Evolutionary conservation across 2,113 vertebrate species (phyloP), one percentile per base, ranked within the genome.

Genomic region (Pycnonotus jocosus): DNA sequence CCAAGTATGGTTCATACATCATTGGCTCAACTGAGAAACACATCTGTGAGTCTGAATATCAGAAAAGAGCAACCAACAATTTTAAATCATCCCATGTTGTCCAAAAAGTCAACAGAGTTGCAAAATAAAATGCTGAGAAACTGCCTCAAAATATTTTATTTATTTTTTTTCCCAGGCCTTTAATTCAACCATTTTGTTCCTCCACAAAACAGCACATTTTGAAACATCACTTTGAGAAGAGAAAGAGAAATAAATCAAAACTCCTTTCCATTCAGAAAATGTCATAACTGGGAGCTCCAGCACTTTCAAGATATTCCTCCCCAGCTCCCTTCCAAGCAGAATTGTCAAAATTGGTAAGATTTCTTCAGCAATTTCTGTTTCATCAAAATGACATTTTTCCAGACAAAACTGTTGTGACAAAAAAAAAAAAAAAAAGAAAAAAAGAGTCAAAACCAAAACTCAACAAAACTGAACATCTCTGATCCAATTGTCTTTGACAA

Each of bases 341-440:
- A 95, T 51, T 91, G 94, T 92, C 95, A 92, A 73, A 88, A 65
- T 68, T 40, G 2, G 51, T 81, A 70, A 69, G 60, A 88, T 96
- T 96, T 95, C 90, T 62, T 62, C 74, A 94, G 77, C 88, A 88
- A 88, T 92, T 92, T 71, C 79, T 64, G 69, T 94, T 93, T 88
- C 72, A 88, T 84, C 80, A 90, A 83, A 93, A 92, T 70, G 81
- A 90, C 94, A 86, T 81, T 90, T 96, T 92, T 45, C 51, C 64
- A 94, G 88, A 90, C 56, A 90, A 96, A 94, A 93, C 56, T 60
- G 47, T 81, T 93, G 64, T 74, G 85, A 96, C 69, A 25, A 84
- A 81, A 88, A 85, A 50, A 76, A 84, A 90, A 83, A 66, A 53
- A 57, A 88, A 88, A 61, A 47, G 74, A 66, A 64, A 50, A 50